These are phyloP conservation scores for Propsilocerus akamusi DNA, from an alignment of 1,140 invertebrate species.

Conservation along the genomic window DNA sequence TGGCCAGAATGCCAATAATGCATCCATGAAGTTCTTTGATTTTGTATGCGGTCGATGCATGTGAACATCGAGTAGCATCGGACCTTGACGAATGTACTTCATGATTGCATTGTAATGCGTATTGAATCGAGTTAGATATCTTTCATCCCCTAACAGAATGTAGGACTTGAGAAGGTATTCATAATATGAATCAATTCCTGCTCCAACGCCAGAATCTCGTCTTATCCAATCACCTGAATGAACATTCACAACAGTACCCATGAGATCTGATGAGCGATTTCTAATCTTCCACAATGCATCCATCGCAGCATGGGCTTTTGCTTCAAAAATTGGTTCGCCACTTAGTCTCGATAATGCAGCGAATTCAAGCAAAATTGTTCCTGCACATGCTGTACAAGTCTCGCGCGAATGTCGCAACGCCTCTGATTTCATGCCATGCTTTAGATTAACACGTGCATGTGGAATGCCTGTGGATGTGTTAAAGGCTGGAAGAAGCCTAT, in stretches of 20 bases:
- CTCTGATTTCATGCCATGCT: conserved; percentile 65
- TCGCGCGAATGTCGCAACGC: conserved; percentile 58
- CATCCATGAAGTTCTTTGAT: conserved; percentile 94
- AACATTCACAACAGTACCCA: conserved; percentile 90
- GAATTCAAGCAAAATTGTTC: conserved; percentile 95
- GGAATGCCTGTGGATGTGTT: conserved; percentile 97
- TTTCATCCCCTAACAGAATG: conserved; percentile 67
- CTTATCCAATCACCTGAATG: conserved; percentile 94
- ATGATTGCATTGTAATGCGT: conserved; percentile 95
- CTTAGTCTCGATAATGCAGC: conserved; percentile 85
- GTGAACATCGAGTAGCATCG: conserved; percentile 91
- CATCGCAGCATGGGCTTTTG: conserved; percentile 91
- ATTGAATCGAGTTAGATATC: conserved; percentile 84
- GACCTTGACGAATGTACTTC: conserved; percentile 93
- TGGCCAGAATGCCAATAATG: conserved; percentile 93
- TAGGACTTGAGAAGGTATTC: conserved; percentile 95
- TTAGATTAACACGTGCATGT: conserved; percentile 84
- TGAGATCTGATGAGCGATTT: conserved; percentile 77
- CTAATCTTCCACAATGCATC: conserved; percentile 89
- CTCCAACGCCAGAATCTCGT: conserved; percentile 92
- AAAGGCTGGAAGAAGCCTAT: conserved; percentile 84
- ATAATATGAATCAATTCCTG: conserved; percentile 97
- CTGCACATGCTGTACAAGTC: conserved; percentile 96
- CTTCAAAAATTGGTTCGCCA: conserved; percentile 83
- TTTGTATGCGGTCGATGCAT: conserved; percentile 95